Evolutionary conservation across 35 echinoderm and acorn worm genomes (phyloP).

Genomic region (Ophioderma brevispina): DNA sequence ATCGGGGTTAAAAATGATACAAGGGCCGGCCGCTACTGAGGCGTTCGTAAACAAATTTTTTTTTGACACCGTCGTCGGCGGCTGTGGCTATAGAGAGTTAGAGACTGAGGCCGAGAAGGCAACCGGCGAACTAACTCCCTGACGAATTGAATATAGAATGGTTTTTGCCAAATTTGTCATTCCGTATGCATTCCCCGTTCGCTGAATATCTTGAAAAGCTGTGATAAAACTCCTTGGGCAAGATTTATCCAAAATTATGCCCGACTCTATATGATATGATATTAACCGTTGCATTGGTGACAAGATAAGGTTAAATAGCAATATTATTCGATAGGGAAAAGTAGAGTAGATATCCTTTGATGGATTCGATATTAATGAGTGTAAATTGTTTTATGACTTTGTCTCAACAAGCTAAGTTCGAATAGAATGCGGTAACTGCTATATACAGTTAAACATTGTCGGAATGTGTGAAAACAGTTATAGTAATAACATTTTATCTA

Average conservation of each 20-base stretch:
- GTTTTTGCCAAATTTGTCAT: background rate
- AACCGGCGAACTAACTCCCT: background rate
- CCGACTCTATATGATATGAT: background rate
- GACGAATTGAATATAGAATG: slow-evolving; percentile 6
- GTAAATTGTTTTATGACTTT: background rate
- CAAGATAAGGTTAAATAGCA: slow-evolving; percentile 1
- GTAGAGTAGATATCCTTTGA: background rate
- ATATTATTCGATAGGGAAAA: background rate
- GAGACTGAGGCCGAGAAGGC: background rate
- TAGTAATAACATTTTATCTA: no score
- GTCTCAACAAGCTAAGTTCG: no score
- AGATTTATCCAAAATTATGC: background rate
- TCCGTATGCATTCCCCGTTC: slow-evolving; percentile 6
- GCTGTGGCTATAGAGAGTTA: background rate
- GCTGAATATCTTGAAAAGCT: background rate
- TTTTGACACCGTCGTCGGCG: background rate
- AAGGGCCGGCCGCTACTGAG: background rate
- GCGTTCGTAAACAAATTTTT: background rate
- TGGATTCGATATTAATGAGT: background rate
- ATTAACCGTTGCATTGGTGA: background rate
- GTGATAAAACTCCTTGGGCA: background rate
- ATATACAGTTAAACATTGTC: no score
- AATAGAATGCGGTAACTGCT: no score
- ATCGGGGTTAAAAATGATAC: background rate
- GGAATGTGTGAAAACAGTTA: no score